phyloP scores from a whole-genome alignment of 2,113 vertebrate species.

The Petromus typicus region DNA sequence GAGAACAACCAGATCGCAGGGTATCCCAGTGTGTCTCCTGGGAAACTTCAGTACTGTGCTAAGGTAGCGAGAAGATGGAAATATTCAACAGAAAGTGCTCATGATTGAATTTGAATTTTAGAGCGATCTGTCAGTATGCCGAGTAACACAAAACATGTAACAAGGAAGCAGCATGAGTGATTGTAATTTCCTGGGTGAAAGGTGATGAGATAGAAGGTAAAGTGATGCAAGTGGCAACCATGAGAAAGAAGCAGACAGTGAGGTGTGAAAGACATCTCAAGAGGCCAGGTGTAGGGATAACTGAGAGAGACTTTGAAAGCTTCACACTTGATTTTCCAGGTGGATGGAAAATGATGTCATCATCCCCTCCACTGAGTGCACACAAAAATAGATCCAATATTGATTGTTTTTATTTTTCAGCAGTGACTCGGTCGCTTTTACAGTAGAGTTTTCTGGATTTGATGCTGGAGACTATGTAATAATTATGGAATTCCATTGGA shows the following conservation, averaged over 20 bases:
- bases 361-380: background rate
- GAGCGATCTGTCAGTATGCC: background rate
- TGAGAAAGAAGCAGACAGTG: background rate
- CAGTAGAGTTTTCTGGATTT: background rate
- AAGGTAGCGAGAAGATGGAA: background rate
- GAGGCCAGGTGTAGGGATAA: background rate
- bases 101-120: background rate
- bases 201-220: background rate
- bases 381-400: background rate
- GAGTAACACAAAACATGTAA: background rate
- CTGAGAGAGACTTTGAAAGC: background rate
- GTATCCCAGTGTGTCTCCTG: background rate
- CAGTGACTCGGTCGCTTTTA: background rate
- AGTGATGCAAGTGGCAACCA: background rate
- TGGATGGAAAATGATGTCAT: background rate
- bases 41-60: background rate
- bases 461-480: background rate
- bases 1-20: background rate
- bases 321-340: background rate
- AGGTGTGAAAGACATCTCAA: background rate
- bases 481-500: background rate
- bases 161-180: background rate
- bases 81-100: background rate
- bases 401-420: background rate
- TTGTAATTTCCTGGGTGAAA: background rate